phyloP scores from a whole-genome alignment of 2,888 invertebrate species.

The Parthenolecanium corni region DNA sequence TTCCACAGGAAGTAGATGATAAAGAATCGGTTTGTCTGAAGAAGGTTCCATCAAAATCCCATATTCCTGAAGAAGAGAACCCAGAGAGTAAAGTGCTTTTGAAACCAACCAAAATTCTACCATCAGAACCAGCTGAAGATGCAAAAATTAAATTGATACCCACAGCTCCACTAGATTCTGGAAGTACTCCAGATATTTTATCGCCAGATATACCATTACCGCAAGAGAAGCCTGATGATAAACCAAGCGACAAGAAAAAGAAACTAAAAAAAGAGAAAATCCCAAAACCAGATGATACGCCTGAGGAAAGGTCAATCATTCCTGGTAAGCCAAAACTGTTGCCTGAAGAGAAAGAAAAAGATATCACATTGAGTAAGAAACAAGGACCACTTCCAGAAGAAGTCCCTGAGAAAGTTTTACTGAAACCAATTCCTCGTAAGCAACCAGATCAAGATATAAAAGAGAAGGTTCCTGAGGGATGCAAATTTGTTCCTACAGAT shows the following conservation, averaged over 20 bases:
- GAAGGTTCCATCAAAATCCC: conserved; percentile 35
- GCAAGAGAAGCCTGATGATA: conserved; percentile 33
- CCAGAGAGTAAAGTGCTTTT: conserved; percentile 32
- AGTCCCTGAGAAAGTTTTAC: conserved; percentile 37
- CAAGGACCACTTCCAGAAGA: conserved; percentile 39
- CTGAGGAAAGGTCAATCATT: conserved; percentile 34
- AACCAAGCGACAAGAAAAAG: conserved; percentile 33
- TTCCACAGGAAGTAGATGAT: conserved; percentile 36
- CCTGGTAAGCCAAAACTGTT: conserved; percentile 34
- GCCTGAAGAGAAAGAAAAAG: conserved; percentile 35
- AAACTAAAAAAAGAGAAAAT: conserved; percentile 33
- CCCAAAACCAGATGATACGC: conserved; percentile 32
- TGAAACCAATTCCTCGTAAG: conserved; percentile 37
- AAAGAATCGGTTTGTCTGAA: conserved; percentile 42
- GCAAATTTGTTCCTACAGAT: conserved; percentile 36
- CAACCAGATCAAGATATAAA: conserved; percentile 37
- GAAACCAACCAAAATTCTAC: conserved; percentile 35
- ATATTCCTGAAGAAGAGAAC: conserved; percentile 34
- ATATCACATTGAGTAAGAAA: conserved; percentile 39
- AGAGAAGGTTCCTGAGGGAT: conserved; percentile 35
- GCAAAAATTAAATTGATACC: conserved; percentile 36
- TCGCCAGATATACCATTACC: conserved; percentile 29
- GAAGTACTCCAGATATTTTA: conserved; percentile 32
- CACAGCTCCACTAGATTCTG: conserved; percentile 32
- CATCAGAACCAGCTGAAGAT: conserved; percentile 33